These are phyloP conservation scores for Tauraco erythrolophus DNA, from an alignment of 2,113 vertebrate genomes.

Conservation along the genomic window DNA sequence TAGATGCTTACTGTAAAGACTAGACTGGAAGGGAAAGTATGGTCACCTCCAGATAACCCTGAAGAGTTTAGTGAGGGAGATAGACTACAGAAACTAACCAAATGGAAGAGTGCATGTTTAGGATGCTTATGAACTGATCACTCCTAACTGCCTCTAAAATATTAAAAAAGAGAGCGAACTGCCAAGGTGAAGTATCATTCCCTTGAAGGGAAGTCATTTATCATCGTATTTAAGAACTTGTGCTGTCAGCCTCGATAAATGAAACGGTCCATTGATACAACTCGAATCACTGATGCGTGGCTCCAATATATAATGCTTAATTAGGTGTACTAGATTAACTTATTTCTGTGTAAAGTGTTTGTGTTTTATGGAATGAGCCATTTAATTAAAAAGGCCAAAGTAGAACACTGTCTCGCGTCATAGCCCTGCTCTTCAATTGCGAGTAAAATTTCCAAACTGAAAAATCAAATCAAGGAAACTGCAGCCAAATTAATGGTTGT, in stretches of 20 bases:
- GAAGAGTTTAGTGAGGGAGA: neutral
- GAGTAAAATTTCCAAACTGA: constrained; percentile 25
- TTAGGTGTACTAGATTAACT: constrained; percentile 71
- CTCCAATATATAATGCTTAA: constrained; percentile 70
- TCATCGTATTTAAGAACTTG: constrained; percentile 74
- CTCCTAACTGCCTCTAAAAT: constrained; percentile 38
- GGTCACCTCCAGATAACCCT: neutral
- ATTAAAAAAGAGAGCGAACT: constrained; percentile 55
- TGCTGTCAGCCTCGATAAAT: constrained; percentile 73
- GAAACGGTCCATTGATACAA: constrained; percentile 65
- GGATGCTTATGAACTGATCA: constrained; percentile 34
- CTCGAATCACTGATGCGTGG: constrained; percentile 60
- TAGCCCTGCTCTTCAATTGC: neutral
- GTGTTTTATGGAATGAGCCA: constrained; percentile 44
- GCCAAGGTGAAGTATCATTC: constrained; percentile 73
- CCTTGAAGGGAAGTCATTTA: constrained; percentile 69
- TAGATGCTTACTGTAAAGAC: neutral
- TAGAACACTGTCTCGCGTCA: neutral
- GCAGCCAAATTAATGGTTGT: neutral
- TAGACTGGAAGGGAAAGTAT: neutral
- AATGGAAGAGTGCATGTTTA: constrained; percentile 51
- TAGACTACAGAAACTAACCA: neutral
- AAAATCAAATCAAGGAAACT: constrained; percentile 3
- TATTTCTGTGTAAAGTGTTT: constrained; percentile 73
- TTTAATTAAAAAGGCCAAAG: constrained; percentile 26